Base-by-base conservation (phyloP, 2,888 invertebrate genomes). In the Mythimna impura region DNA sequence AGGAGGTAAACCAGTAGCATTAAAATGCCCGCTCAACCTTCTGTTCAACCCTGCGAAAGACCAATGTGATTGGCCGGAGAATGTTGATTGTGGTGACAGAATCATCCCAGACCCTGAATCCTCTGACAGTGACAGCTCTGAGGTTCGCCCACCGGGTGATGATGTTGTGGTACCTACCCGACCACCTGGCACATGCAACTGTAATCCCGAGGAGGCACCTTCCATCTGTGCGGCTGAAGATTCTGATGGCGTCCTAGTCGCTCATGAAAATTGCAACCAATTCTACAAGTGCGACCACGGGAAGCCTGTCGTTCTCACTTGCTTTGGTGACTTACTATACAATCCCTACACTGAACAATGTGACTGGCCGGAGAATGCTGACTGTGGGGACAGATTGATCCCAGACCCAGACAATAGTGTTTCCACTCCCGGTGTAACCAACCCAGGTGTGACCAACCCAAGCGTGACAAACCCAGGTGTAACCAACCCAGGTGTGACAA, bases 211-310 rank as follows among this genome's bases (percentile, higher is more conserved):
- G 1, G 82, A 90, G 73, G 91, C 91, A 0, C 86, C 87, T 5
- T 66, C 71, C 0, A 89, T 89, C 43, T 92, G 92, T 36, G 87
- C 87, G 6, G 78, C 80, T 22, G 77, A 82, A 1, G 81, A 77
- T 14, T 89, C 91, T 0, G 84, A 87, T 0, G 88, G 89, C 0
- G 52, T 83, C 10, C 63, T 91, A 0, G 76, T 91, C 0, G 90
- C 89, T 3, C 88, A 91, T 52, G 89, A 91, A 73, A 87, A 89
- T 61, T 92, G 92, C 70, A 89, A 91, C 54, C 80, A 90, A 61
- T 92, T 90, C 75, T 92, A 91, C 72, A 83, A 82, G 17, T 92
- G 92, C n/a, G 77, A 9, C 10, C 52, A 78, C 9, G 90, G 92
- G 0, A 66, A 58, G 14, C 89, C 91, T 0, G 84, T 90, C 2